phyloP scores from a whole-genome alignment of 2,888 invertebrate species.

The Synanthedon tipuliformis region DNA sequence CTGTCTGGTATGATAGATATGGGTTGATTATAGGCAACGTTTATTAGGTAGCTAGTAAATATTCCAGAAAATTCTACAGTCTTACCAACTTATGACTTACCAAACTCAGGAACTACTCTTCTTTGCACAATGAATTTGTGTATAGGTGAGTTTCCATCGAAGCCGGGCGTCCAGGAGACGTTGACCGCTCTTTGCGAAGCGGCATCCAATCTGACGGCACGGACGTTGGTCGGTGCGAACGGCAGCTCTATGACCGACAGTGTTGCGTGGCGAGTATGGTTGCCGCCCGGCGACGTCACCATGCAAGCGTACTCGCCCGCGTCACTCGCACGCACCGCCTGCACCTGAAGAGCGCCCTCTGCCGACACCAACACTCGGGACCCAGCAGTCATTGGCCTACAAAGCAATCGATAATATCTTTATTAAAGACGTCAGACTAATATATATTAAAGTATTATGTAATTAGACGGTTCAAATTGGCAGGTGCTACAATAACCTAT shows the following conservation, averaged over 20 bases:
- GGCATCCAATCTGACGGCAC: slow-evolving; percentile 76
- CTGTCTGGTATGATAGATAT: no score
- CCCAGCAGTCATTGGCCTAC: slow-evolving; percentile 66
- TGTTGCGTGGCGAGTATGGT: slow-evolving; percentile 88
- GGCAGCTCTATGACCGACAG: slow-evolving; percentile 92
- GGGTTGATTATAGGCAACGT: no score
- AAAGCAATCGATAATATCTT: slow-evolving; percentile 2
- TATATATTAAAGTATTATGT: no score
- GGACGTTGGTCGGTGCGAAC: slow-evolving; percentile 89
- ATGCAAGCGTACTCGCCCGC: slow-evolving; percentile 94
- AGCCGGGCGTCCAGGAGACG: slow-evolving; percentile 94
- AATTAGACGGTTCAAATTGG: no score
- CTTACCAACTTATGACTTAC: slow-evolving; percentile 65
- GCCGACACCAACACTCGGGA: slow-evolving; percentile 79
- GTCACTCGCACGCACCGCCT: slow-evolving; percentile 90
- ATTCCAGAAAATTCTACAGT: no score
- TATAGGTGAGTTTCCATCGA: slow-evolving; percentile 97
- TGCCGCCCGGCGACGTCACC: slow-evolving; percentile 90
- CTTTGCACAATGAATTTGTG: slow-evolving; percentile 93
- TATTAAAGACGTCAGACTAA: no score
- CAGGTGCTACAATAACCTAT: no score
- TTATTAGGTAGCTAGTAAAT: no score
- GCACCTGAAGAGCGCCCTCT: slow-evolving; percentile 89
- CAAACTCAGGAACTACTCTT: slow-evolving; percentile 87
- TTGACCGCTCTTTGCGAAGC: slow-evolving; percentile 83